Evolutionary conservation across 2,888 invertebrate genomes (phyloP).

Genomic region (Adelphocoris suturalis): DNA sequence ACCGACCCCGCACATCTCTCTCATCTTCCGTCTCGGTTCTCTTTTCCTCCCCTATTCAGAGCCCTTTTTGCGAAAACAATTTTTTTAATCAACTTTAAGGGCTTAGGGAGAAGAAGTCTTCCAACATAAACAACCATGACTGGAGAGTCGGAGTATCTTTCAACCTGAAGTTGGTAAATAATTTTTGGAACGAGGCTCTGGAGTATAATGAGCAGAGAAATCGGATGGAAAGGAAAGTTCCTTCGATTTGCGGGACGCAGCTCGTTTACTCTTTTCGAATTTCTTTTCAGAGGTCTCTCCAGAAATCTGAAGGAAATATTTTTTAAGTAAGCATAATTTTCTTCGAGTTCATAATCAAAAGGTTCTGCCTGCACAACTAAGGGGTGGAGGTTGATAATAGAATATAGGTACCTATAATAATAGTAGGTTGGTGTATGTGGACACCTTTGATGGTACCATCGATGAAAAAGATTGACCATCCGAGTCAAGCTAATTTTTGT

Average conservation of each 20-base stretch:
- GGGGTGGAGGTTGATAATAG: no score
- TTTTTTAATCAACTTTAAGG: constrained; percentile 66
- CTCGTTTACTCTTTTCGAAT: background rate
- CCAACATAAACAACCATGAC: background rate
- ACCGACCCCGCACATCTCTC: background rate
- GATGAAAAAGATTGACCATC: no score
- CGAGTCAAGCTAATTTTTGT: no score
- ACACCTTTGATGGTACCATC: no score
- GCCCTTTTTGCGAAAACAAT: constrained; percentile 48
- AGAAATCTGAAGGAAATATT: background rate
- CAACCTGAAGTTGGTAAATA: constrained; percentile 37
- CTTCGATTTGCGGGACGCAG: constrained; percentile 1
- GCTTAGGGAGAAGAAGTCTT: constrained; percentile 27
- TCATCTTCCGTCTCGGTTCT: constrained; percentile 15
- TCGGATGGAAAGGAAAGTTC: constrained; percentile 43
- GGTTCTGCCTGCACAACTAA: no score
- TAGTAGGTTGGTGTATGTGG: no score
- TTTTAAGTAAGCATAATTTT: background rate
- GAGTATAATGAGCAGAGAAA: constrained; percentile 54
- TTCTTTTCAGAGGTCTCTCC: background rate
- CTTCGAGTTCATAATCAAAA: background rate
- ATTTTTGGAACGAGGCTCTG: background rate
- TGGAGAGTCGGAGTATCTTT: constrained; percentile 29
- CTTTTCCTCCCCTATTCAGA: constrained; percentile 18
- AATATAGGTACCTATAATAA: no score